These are phyloP conservation scores for Mastigias papua DNA, from an alignment of 30 jellyfish, hydroid and myxozoan species.

Conservation along the genomic window DNA sequence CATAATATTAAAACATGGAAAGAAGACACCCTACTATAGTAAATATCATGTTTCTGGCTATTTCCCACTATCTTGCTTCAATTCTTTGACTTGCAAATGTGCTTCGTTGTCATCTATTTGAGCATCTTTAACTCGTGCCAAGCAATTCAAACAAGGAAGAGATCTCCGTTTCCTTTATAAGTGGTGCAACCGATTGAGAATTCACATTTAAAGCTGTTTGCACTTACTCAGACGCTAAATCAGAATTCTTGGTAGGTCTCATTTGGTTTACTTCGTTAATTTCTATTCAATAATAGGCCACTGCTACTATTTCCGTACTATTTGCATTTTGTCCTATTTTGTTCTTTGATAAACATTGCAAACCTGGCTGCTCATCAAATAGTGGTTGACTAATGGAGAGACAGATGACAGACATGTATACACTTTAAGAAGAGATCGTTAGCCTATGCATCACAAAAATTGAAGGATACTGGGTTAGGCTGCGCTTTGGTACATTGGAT, in stretches of 20 bases:
- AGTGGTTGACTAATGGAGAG: too few species aligned
- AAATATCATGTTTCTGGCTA: neutral
- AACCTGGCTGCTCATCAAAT: too few species aligned
- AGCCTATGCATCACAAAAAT: too few species aligned
- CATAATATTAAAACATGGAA: neutral
- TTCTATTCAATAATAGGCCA: too few species aligned
- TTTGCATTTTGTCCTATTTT: too few species aligned
- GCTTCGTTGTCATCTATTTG: neutral
- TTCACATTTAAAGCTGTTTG: neutral
- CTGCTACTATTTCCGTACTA: too few species aligned
- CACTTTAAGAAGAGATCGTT: too few species aligned
- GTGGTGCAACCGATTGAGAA: neutral
- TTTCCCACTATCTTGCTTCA: constrained; percentile 8
- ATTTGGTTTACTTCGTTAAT: too few species aligned
- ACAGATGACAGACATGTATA: too few species aligned
- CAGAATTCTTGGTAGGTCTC: neutral
- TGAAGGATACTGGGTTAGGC: too few species aligned
- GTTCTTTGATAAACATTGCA: too few species aligned
- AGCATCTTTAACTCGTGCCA: neutral
- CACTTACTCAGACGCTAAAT: neutral
- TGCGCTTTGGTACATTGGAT: too few species aligned
- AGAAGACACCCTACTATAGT: neutral
- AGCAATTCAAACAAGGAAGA: neutral
- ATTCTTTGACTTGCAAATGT: neutral
- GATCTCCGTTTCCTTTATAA: neutral